phyloP scores from a whole-genome alignment of 1,140 invertebrate species.

The Leptopilina boulardi region DNA sequence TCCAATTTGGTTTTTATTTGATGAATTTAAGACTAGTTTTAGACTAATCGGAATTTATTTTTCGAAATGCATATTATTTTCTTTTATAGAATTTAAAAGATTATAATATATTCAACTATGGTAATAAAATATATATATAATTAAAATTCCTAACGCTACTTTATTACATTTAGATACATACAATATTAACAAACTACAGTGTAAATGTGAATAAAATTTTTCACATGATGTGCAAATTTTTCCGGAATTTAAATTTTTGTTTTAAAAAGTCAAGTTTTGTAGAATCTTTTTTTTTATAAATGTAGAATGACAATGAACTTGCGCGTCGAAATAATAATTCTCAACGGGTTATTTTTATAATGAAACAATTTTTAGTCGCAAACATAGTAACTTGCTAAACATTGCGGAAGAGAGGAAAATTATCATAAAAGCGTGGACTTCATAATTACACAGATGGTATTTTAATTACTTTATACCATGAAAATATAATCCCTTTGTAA shows the following conservation, averaged over 20 bases:
- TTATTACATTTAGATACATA: too few relatives aligned
- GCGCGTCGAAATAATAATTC: constrained; percentile 44
- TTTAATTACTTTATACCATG: constrained; percentile 18
- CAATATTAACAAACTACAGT: too few relatives aligned
- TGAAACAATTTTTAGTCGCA: constrained; percentile 14
- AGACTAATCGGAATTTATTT: too few relatives aligned
- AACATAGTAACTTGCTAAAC: constrained; percentile 7
- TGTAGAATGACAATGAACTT: not conserved
- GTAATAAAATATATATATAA: too few relatives aligned
- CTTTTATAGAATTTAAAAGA: too few relatives aligned
- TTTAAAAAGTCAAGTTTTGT: not conserved
- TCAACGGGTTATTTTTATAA: constrained; percentile 28
- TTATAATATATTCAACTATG: too few relatives aligned
- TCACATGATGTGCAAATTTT: too few relatives aligned
- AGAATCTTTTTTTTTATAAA: not conserved
- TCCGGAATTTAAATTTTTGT: not conserved
- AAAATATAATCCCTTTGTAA: constrained; percentile 8
- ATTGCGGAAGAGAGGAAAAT: not conserved
- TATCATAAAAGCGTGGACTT: constrained; percentile 16
- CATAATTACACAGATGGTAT: constrained; percentile 23
- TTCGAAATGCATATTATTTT: too few relatives aligned
- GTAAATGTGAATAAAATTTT: too few relatives aligned
- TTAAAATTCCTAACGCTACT: too few relatives aligned
- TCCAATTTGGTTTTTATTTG: too few relatives aligned
- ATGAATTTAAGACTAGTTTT: too few relatives aligned